Base-by-base conservation (phyloP, 2,113 vertebrate species). In the Calonectris borealis region DNA sequence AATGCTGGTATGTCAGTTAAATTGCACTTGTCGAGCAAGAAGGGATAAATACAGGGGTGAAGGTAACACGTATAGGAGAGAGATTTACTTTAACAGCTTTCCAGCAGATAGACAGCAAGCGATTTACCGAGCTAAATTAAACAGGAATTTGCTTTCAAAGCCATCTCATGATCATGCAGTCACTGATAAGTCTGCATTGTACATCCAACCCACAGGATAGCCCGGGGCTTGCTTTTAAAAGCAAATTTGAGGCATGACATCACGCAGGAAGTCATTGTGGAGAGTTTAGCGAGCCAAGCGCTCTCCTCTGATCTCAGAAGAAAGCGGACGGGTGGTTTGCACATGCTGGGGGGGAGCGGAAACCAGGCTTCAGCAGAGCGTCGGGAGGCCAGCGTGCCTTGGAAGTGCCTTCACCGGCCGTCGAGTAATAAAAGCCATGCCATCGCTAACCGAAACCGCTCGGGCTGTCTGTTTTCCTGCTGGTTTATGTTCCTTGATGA, bases 231-330 rank as follows among this genome's bases (percentile, higher is more conserved):
- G 57, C 76, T 88, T 78, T 90, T 86, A 3, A 93, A 88, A 92
- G 92, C 90, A 78, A 51, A 75, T 68, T 55, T 94, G 68, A 78
- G 83, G 76, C 64, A 75, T 97, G 96, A 95, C 86, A 96, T 96
- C 95, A 97, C 6, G 9, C 90, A 94, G 90, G 92, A 97, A 94
- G 92, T 88, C 80, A 21, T 10, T 49, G 60, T 2, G 6, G 36
- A 93, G 73, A 42, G 12, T 61, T 81, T 40, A 64, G 85, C 2
- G 7, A 94, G 95, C 86, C 66, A 82, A 52, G 57, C 2, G 17
- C 61, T 87, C 57, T 77, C 61, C 80, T 95, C 91, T 96, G 88
- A 95, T 96, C 96, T 94, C 77, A 20, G 80, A 54, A 87, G 82
- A 88, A 87, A 79, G 91, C 10, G 11, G 27, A 54, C 1, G 7